Conservation (phyloP, 2,797 vertebrate genomes). For the Leucoraja ocellata region DNA sequence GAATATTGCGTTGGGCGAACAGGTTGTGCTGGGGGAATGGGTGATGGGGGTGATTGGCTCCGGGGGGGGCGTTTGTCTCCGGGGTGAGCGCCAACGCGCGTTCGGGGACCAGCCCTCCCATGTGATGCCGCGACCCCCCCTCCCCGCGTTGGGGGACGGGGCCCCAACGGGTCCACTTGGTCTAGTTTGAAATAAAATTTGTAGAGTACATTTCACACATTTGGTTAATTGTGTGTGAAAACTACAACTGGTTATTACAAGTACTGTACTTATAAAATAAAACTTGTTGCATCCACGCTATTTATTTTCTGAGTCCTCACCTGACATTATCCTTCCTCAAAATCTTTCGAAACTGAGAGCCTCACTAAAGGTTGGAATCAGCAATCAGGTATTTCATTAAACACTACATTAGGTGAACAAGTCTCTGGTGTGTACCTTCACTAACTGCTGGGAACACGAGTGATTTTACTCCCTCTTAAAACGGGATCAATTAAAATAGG, state of each 20-base stretch:
- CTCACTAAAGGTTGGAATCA: background rate
- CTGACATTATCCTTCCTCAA: background rate
- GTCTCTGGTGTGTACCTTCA: background rate
- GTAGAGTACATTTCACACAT: background rate
- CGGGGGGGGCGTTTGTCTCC: too few species aligned
- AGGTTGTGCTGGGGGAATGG: too few species aligned
- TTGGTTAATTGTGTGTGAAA: background rate
- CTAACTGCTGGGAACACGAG: background rate
- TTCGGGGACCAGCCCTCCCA: too few species aligned
- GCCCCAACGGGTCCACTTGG: too few species aligned
- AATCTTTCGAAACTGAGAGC: background rate
- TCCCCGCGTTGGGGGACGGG: too few species aligned
- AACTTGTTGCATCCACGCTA: background rate
- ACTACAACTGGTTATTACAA: background rate
- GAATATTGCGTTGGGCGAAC: too few species aligned
- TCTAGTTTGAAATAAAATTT: background rate
- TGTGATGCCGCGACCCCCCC: too few species aligned
- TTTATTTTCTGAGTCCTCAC: background rate
- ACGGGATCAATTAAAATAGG: background rate
- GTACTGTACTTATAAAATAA: background rate
- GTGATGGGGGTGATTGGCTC: too few species aligned
- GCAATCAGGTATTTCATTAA: background rate
- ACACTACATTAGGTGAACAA: background rate
- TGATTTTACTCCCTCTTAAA: too few species aligned
- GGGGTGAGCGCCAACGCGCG: too few species aligned